These are phyloP conservation scores for Huso huso DNA, from an alignment of 2,797 vertebrate species.

Conservation along the genomic window DNA sequence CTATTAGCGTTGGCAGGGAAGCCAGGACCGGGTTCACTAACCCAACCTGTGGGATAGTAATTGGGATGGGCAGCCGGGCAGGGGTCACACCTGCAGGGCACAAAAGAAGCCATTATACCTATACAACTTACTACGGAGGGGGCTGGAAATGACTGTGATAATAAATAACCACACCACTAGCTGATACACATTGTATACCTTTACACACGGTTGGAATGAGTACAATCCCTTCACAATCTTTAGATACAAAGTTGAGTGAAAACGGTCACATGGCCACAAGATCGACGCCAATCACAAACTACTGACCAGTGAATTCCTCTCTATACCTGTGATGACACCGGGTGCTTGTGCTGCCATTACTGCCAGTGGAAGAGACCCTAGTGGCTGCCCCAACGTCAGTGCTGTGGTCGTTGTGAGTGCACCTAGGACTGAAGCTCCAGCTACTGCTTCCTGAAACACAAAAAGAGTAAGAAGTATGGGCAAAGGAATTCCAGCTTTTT, in stretches of 20 bases:
- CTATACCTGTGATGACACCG: conserved; percentile 89
- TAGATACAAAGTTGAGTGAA: too few relatives aligned
- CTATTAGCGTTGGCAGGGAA: conserved; percentile 64
- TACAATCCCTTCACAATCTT: too few relatives aligned
- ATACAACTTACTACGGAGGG: too few relatives aligned
- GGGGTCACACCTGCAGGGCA: conserved; percentile 80
- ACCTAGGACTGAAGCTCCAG: conserved; percentile 86
- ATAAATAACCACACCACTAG: too few relatives aligned
- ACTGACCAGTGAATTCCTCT: too few relatives aligned
- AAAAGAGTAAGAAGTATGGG: conserved; percentile 23
- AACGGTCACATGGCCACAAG: too few relatives aligned
- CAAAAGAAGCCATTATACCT: too few relatives aligned
- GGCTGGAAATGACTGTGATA: too few relatives aligned
- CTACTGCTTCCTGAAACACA: conserved; percentile 80
- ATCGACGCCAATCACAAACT: too few relatives aligned
- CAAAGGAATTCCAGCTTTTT: conserved; percentile 35
- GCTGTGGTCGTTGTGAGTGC: conserved; percentile 74
- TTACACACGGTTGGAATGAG: too few relatives aligned
- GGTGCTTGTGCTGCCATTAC: conserved; percentile 97
- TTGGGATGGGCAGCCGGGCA: conserved; percentile 81
- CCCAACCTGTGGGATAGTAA: conserved; percentile 84
- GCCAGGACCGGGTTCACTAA: conserved; percentile 85
- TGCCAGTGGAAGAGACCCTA: conserved; percentile 87
- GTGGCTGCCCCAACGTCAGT: conserved; percentile 78
- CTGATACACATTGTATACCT: too few relatives aligned